Evolutionary conservation across 2,888 invertebrate genomes (phyloP), one percentile per base, ranked within the genome.

Genomic region (Caenorhabditis sinica): DNA sequence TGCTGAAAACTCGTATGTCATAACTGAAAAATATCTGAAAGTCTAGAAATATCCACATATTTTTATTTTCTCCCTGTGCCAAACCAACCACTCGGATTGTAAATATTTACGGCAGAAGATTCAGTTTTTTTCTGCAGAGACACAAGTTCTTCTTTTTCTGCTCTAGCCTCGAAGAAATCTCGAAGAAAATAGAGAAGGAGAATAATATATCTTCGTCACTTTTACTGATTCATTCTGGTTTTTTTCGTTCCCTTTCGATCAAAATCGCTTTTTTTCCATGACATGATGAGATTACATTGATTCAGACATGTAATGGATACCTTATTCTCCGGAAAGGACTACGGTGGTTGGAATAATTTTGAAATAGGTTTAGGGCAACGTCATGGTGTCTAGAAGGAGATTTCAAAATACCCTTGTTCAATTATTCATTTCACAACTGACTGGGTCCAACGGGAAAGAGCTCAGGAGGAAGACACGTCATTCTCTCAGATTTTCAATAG

Each of bases 341-440:
- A 43, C 25, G 43, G 43, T 15, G 40, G 2, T 13, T 28, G 25
- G 11, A 28, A 28, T 28, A 60, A 60, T 60, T 66, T 66, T 45
- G 66, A 45, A 66, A 66, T 66, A 66, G 28, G 25, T 56, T 56
- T 56, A 13, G 28, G 60, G n/a, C 25, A 66, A 66, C 66, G 66
- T 66, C 66, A 66, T 66, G 66, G 63, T 56, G 51, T 61, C 56
- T 56, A 56, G 20, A n/a, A 40, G 13, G 40, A 40, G 51, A 68
- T 51, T 68, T 51, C 68, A 51, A 68, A 68, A 68, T 36, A 68
- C 68, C 53, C 20, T 25, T 20, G 40, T 53, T 53, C 53, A 53
- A 68, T 68, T 68, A 53, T 68, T 68, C 68, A 68, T 53, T 68
- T 68, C 68, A 68, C 53, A 68, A 68, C 68, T 68, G 66, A 51